phyloP scores from a whole-genome alignment of 2,888 invertebrate genomes.

The Alviniconcha strummeri region DNA sequence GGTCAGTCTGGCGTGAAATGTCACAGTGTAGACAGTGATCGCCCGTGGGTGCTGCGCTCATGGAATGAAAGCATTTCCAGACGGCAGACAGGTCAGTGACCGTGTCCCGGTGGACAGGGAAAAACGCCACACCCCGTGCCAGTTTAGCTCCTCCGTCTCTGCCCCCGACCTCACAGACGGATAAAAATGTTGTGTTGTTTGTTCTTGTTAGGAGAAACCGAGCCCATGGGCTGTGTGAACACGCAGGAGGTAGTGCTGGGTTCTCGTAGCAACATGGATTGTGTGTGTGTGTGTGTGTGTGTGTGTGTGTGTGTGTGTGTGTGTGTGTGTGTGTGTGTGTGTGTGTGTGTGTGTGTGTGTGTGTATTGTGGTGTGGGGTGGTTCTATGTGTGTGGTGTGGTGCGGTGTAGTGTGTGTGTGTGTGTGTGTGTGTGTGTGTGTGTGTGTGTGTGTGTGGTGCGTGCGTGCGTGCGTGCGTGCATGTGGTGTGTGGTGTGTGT shows the following conservation, averaged over 20 bases:
- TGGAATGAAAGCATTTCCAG: no score
- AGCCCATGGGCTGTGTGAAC: no score
- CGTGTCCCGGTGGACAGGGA: not conserved
- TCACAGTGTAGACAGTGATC: not conserved
- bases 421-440: not conserved
- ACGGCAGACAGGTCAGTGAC: not conserved
- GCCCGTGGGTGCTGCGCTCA: no score
- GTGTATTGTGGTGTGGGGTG: no score
- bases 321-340: conserved; percentile 2
- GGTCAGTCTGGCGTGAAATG: not conserved
- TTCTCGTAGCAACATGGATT: not conserved
- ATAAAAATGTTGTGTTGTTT: not conserved
- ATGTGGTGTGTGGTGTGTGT: no score
- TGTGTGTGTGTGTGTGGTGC: no score
- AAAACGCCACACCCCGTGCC: no score
- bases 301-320: conserved; percentile 4
- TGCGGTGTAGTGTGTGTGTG: not conserved
- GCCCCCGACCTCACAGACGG: not conserved
- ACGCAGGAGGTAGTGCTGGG: not conserved
- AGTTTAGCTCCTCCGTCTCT: not conserved
- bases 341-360: not conserved
- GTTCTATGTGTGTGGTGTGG: not conserved
- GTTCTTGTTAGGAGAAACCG: not conserved
- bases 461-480: no score
- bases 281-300: no score